Conservation (phyloP, 1,140 invertebrate genomes). For the Drosophila fuyamai region DNA sequence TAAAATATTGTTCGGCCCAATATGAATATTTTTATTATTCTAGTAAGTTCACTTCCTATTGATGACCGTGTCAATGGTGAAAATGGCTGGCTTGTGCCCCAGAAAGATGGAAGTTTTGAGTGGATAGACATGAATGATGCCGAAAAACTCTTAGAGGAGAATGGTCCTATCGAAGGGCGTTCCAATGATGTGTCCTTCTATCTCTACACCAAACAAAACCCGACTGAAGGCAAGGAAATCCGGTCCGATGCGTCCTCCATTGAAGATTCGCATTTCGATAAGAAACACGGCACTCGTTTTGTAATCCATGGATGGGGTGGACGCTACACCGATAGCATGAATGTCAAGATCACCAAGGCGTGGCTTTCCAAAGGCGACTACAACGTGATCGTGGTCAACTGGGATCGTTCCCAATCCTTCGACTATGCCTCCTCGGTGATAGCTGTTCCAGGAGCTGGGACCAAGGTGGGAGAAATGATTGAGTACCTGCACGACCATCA, state of each 20-base stretch:
- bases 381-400: slow-evolving; percentile 87
- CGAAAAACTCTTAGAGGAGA: slow-evolving; percentile 26
- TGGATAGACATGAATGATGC: slow-evolving; percentile 48
- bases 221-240: slow-evolving; percentile 38
- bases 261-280: slow-evolving; percentile 54
- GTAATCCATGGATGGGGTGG: slow-evolving; percentile 72
- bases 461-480: slow-evolving; percentile 66
- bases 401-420: slow-evolving; percentile 84
- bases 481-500: slow-evolving; percentile 61
- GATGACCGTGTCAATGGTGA: slow-evolving; percentile 46
- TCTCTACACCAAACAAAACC: slow-evolving; percentile 60
- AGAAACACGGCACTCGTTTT: slow-evolving; percentile 62
- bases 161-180: slow-evolving; percentile 11
- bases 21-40: neutral
- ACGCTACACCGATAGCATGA: slow-evolving; percentile 37
- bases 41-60: slow-evolving; percentile 52
- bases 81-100: slow-evolving; percentile 56
- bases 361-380: slow-evolving; percentile 84
- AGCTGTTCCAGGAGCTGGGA: slow-evolving; percentile 86
- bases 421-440: slow-evolving; percentile 84
- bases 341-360: slow-evolving; percentile 70
- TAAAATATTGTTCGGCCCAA: too few species aligned
- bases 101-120: slow-evolving; percentile 29
- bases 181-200: slow-evolving; percentile 62
- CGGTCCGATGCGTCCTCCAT: slow-evolving; percentile 32